Percentiles rank a stretch among this genome's conserved stretches.
Conservation (phyloP, 2,888 invertebrate genomes). For the Conomelus anceps region DNA sequence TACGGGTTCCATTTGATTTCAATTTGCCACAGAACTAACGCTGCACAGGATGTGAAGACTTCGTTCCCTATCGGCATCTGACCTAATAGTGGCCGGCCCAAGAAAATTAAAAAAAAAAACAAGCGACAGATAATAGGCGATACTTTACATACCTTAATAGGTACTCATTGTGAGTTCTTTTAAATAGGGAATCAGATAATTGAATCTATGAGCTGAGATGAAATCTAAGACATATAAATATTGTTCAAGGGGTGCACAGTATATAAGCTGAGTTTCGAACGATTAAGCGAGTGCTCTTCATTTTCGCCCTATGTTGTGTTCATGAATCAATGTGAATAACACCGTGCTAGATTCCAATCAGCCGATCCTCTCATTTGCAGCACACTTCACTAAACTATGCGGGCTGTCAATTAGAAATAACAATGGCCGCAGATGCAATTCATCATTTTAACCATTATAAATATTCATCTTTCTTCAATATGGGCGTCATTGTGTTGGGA, state of each 20-base stretch:
- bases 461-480: not conserved
- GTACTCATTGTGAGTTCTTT: no score
- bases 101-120: no score
- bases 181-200: not conserved
- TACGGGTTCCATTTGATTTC: no score
- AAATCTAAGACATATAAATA: not conserved
- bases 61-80: no score
- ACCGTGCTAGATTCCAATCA: not conserved
- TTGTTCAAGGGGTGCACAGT: not conserved
- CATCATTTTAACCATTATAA: not conserved
- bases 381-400: not conserved
- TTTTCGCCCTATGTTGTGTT: not conserved
- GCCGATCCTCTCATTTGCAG: not conserved
- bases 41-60: no score
- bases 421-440: not conserved
- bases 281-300: not conserved
- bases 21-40: no score
- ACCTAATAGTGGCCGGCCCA: no score
- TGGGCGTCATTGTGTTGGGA: not conserved
- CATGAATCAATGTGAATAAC: not conserved
- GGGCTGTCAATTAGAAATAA: not conserved
- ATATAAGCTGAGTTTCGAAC: not conserved
- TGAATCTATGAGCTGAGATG: not conserved
- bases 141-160: no score
- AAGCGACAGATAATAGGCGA: no score